phyloP scores from a whole-genome alignment of 2,888 invertebrate species.

The Oscheius sp. region DNA sequence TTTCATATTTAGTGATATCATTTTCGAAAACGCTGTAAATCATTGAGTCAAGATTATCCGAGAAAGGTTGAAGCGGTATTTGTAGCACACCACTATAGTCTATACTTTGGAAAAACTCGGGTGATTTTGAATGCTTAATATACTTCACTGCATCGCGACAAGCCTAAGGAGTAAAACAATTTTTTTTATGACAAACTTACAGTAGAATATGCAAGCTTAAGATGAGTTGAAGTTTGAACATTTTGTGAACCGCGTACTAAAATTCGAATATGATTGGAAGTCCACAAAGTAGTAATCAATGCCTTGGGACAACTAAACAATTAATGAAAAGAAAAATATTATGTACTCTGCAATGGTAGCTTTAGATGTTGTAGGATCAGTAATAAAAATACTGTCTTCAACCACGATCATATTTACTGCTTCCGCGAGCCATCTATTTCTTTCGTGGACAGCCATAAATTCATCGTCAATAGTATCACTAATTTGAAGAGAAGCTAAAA shows the following conservation, averaged over 20 bases:
- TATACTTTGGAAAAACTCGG: conserved; percentile 27
- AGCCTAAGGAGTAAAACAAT: conserved; percentile 1
- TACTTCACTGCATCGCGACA: conserved; percentile 23
- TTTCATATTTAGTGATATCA: conserved; percentile 88
- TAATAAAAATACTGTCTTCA: not conserved
- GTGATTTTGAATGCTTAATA: not conserved
- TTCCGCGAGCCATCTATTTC: conserved; percentile 92
- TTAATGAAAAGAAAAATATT: no score
- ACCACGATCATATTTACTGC: conserved; percentile 78
- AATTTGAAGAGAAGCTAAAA: conserved; percentile 73
- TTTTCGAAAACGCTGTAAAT: conserved; percentile 98
- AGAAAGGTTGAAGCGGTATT: conserved; percentile 86
- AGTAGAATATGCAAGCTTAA: conserved; percentile 33
- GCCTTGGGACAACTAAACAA: conserved; percentile 36
- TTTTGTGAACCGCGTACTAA: conserved; percentile 30
- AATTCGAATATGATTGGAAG: conserved; percentile 37
- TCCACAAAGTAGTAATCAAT: conserved; percentile 45
- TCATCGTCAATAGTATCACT: conserved; percentile 81
- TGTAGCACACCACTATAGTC: conserved; percentile 54
- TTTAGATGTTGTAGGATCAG: not conserved
- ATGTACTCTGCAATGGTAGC: no score
- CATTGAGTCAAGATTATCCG: conserved; percentile 91
- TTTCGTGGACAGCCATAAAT: conserved; percentile 72
- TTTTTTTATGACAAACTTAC: not conserved
- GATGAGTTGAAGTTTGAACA: not conserved